Evolutionary conservation across 2,888 invertebrate species (phyloP).

Genomic region (Arrhopalites spinosus): DNA sequence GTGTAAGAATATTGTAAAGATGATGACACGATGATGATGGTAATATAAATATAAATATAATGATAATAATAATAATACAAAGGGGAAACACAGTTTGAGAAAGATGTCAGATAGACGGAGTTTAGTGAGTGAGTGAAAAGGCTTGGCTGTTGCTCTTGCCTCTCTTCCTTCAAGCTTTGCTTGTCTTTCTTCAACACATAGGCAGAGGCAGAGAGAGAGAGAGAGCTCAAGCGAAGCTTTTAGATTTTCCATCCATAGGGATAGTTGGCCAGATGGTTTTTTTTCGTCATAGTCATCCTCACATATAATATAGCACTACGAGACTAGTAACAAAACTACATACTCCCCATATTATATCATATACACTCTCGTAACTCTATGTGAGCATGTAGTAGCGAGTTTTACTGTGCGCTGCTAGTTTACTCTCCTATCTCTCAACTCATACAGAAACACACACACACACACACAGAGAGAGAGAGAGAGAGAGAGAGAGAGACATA

Average conservation of each 20-base stretch:
- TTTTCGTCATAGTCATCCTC: slow-evolving; percentile 10
- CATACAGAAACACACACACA: no score
- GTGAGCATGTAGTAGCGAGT: no score
- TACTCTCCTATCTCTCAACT: no score
- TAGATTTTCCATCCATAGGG: slow-evolving; percentile 13
- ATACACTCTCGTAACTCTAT: not conserved
- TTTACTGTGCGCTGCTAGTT: no score
- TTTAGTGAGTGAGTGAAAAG: slow-evolving; percentile 40
- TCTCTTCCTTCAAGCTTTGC: slow-evolving; percentile 14
- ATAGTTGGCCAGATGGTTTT: slow-evolving; percentile 26
- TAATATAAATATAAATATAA: slow-evolving; percentile 32
- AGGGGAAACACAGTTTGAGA: slow-evolving; percentile 35
- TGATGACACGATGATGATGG: slow-evolving; percentile 7
- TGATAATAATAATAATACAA: slow-evolving; percentile 32
- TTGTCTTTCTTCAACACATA: not conserved
- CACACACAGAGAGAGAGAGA: no score
- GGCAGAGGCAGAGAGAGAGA: not conserved
- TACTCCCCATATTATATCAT: not conserved
- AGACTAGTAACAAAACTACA: not conserved
- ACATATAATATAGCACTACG: no score
- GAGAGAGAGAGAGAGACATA: no score
- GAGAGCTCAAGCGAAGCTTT: not conserved
- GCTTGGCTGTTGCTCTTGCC: slow-evolving; percentile 30
- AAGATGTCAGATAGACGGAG: slow-evolving; percentile 43
- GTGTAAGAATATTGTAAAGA: not conserved